Base-by-base conservation (phyloP, 2,797 vertebrate species). In the Pitangus sulphuratus region DNA sequence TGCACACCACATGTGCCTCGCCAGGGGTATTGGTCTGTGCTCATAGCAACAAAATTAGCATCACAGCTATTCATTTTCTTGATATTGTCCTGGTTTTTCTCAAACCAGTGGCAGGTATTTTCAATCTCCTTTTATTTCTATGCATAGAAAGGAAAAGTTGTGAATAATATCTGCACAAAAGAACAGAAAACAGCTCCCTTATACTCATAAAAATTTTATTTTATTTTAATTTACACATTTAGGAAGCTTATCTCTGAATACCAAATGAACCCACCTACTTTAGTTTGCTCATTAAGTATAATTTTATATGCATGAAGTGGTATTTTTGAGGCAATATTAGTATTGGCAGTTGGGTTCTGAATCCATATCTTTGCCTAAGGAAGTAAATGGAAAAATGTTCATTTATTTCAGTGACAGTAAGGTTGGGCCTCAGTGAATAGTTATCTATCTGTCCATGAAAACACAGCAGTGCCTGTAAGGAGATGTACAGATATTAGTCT, bases 211-310 rank as follows among this genome's bases (percentile, higher is more conserved):
- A 83, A 71, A 40, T 78, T 61, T 91, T 58, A 81, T 85, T 96
- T 87, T 87, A 68, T 84, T 94, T 93, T 85, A 85, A 68, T 93
- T 91, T 86, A 68, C 76, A 69, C 58, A 20, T 86, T 92, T 91
- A 72, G 65, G 37, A 79, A 89, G 84, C 57, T 87, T 85, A 91
- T 90, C 84, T 91, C 76, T 88, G 91, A 92, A 93, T 93, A 72
- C 76, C 26, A 81, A 91, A 84, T 91, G 87, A 96, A 70, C 47
- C 31, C 77, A 86, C 79, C 87, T 94, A 50, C 72, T 95, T 92
- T 33, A 70, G 47, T 62, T 81, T 76, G 56, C 83, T 91, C 74
- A 90, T 93, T 91, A 93, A 84, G 58, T 74, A 42, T 66, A 69
- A 91, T 79, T 94, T 86, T 93, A 40, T 90, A 88, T 62, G 42